phyloP scores from a whole-genome alignment of 2,888 invertebrate genomes.

The Therioaphis trifolii region DNA sequence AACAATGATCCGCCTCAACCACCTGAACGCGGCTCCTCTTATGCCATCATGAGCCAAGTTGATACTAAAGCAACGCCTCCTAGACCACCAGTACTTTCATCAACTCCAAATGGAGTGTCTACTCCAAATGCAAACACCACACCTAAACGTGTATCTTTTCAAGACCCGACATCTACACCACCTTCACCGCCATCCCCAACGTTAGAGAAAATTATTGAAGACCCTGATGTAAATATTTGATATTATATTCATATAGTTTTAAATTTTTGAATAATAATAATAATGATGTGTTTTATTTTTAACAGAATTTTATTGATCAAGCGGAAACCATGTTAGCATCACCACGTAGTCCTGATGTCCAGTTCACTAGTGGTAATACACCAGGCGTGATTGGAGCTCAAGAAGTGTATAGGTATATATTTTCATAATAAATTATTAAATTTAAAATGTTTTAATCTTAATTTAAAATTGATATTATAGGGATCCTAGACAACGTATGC shows the following conservation, averaged over 20 bases:
- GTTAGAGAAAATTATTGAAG: conserved; percentile 77
- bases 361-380: conserved; percentile 75
- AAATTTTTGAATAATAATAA: background rate
- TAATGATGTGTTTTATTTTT: conserved; percentile 63
- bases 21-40: conserved; percentile 89
- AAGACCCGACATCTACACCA: conserved; percentile 72
- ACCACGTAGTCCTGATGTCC: conserved; percentile 78
- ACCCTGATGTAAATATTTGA: conserved; percentile 80
- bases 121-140: conserved; percentile 68
- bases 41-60: conserved; percentile 77
- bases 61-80: conserved; percentile 62
- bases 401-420: conserved; percentile 88
- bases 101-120: conserved; percentile 55
- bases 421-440: background rate
- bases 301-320: conserved; percentile 82
- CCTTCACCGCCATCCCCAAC: conserved; percentile 68
- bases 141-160: conserved; percentile 80
- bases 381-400: conserved; percentile 98
- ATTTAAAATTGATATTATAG: conserved; percentile 69
- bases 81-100: conserved; percentile 50
- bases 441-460: too few relatives aligned
- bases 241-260: background rate
- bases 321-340: conserved; percentile 83
- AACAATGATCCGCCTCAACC: conserved; percentile 74
- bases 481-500: conserved; percentile 89